Conservation (phyloP, 2,888 invertebrate species). For the Epinotia demarniana region DNA sequence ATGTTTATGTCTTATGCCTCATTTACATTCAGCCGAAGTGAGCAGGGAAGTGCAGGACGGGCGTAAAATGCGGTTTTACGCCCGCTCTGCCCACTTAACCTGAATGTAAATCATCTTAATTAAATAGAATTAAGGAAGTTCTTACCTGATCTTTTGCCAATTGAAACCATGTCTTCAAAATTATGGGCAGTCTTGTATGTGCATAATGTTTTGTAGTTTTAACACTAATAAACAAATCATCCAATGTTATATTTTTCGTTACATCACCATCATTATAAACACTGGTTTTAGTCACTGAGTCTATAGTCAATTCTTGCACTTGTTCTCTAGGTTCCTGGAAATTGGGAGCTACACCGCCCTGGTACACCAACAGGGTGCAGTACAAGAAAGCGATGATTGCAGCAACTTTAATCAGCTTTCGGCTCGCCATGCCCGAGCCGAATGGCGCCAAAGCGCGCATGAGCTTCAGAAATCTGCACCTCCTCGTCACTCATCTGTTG, state of each 20-base stretch:
- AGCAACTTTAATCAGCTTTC: slow-evolving; percentile 79
- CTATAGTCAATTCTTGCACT: slow-evolving; percentile 76
- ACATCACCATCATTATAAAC: slow-evolving; percentile 70
- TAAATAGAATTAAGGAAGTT: slow-evolving; percentile 48
- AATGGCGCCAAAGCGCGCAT: slow-evolving; percentile 73
- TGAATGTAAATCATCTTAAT: neutral
- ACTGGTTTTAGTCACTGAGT: slow-evolving; percentile 80
- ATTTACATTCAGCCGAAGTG: no score
- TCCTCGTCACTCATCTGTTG: slow-evolving; percentile 81
- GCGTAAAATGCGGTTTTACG: no score
- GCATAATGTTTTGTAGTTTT: slow-evolving; percentile 97
- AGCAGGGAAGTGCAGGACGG: no score
- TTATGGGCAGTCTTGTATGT: slow-evolving; percentile 91
- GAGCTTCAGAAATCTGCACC: slow-evolving; percentile 65
- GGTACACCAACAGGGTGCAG: slow-evolving; percentile 86
- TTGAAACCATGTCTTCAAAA: slow-evolving; percentile 98
- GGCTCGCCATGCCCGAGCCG: slow-evolving; percentile 77
- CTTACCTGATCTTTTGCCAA: slow-evolving; percentile 95
- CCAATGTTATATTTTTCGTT: slow-evolving; percentile 87
- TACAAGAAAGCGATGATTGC: slow-evolving; percentile 84
- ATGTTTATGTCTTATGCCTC: neutral
- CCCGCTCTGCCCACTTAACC: no score
- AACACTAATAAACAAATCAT: slow-evolving; percentile 97
- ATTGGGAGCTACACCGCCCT: slow-evolving; percentile 81
- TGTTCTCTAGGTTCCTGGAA: slow-evolving; percentile 81